Base-by-base conservation (phyloP, 2,888 invertebrate species). In the Scrobipalpa costella region DNA sequence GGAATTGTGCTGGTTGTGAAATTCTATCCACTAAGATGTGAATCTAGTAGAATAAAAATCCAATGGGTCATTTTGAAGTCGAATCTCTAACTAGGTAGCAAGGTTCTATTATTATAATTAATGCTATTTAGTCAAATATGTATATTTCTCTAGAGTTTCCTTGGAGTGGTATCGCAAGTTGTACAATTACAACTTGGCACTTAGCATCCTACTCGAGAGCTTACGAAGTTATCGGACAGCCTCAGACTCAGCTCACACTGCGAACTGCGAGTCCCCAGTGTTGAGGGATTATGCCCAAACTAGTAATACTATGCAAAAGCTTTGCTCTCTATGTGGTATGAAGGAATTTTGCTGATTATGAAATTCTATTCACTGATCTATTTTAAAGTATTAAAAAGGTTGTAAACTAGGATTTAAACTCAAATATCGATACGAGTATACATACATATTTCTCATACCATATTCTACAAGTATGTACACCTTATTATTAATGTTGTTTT, bases 171-270 rank as follows among this genome's bases (percentile, higher is more conserved):
- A 33, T 33, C 11, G 33, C 52, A 52, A 52, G 27, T 52, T 52
- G 52, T 33, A 52, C 52, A 27, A 52, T 52, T 52, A 52, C n/a
- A 55, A 55, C 55, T 55, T 55, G 55, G 55, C 55, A 55, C 55
- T 55, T 55, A 55, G 34, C 34, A 13, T 55, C 55, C 34, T 1
- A 1, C 19, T 0, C 33, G 2, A 2, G 11, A 27, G 55, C 55
- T 55, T 15, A 13, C 55, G n/a, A 55, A 55, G 34, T 34, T 55
- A 55, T 27, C 55, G 27, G 34, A 8, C n/a, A 13, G 15, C 19
- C 52, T 19, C 52, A 52, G 52, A 17, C 17, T 0, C 9, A 15
- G 13, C 19, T 19, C 15, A 15, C 47, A 7, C 17, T 15, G 17
- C 19, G 13, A 11, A 13, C 40, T 13, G 15, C 44, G n/a, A n/a